Evolutionary conservation across 2,888 invertebrate species (phyloP), one percentile per base, ranked within the genome.

Genomic region (Acleris cristana): DNA sequence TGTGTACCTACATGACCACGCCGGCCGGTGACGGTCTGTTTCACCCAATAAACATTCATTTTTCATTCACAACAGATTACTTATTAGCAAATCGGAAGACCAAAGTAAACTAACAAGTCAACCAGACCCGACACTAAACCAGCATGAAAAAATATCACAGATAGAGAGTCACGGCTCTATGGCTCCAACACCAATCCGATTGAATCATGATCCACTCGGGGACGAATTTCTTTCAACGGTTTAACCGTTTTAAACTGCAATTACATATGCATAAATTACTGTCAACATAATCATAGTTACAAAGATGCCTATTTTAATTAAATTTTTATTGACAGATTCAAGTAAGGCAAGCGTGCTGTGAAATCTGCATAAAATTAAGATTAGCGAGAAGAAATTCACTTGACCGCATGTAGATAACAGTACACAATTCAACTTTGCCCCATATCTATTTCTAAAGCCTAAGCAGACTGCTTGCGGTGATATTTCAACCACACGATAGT

Each of bases 121-220:
- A 72, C 70, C 75, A 73, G 73, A 72, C 75, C 69, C 62, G 63
- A 70, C 68, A 62, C 60, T 56, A 60, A 60, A 26, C 56, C 73
- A 73, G 72, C 71, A 76, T 74, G 73, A 76, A 74, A 26, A 74
- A 73, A 73, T 81, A 81, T 81, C 81, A 81, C 81, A 81, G 81
- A 78, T 77, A 72, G 69, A 72, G 71, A 77, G 72, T 75, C 34
- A 40, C 40, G 40, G 40, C 73, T 73, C 73, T 70, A 56, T 19
- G 30, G 61, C 21, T 55, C 21, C n/a, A 18, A 14, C 49, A 23
- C 18, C 51, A 51, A 18, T 51, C 51, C 30, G 10, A 60, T 51
- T n/a, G n/a, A 5, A 19, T 6, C 16, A 4, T 18, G 56, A 53
- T 40, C 26, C 6, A 44, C 19, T 23, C 40, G 5, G 21, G n/a